A percentile compares a stretch with the other conserved stretches of the same genome.
phyloP scores from a whole-genome alignment of 2,113 vertebrate genomes.

The Numenius arquata region DNA sequence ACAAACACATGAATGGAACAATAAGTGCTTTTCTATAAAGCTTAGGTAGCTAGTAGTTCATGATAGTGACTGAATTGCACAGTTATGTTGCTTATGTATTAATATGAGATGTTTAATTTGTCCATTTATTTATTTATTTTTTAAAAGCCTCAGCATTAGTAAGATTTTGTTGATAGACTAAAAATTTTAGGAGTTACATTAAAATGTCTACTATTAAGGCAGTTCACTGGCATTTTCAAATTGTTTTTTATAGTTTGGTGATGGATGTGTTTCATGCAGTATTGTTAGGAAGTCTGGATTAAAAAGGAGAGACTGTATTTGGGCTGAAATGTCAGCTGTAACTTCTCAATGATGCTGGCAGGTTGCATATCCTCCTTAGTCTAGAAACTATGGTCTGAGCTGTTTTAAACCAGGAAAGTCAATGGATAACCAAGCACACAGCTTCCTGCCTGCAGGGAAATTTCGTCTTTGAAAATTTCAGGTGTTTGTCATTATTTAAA shows the following conservation, averaged over 20 bases:
- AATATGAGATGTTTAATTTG: neutral
- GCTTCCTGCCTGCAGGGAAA: neutral
- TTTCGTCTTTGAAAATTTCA: conserved; percentile 14
- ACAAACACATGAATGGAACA: neutral
- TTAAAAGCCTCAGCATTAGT: neutral
- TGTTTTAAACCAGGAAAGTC: neutral
- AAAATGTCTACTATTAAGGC: neutral
- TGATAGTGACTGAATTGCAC: neutral
- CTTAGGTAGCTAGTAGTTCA: neutral
- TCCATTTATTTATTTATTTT: neutral
- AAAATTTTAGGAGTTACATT: neutral
- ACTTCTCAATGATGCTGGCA: neutral
- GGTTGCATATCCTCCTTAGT: neutral
- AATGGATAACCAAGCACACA: neutral
- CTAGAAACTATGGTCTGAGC: neutral
- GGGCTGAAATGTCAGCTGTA: conserved; percentile 13
- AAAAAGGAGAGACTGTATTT: conserved; percentile 21
- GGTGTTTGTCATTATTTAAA: conserved; percentile 25
- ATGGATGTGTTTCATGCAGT: neutral
- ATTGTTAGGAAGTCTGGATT: conserved; percentile 25
- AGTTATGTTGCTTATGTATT: neutral
- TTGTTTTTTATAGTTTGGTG: neutral
- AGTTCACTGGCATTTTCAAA: neutral
- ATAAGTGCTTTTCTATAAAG: neutral
- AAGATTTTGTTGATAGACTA: neutral